Evolutionary conservation across 2,888 invertebrate species (phyloP).

Genomic region (Ormyrus rosae): DNA sequence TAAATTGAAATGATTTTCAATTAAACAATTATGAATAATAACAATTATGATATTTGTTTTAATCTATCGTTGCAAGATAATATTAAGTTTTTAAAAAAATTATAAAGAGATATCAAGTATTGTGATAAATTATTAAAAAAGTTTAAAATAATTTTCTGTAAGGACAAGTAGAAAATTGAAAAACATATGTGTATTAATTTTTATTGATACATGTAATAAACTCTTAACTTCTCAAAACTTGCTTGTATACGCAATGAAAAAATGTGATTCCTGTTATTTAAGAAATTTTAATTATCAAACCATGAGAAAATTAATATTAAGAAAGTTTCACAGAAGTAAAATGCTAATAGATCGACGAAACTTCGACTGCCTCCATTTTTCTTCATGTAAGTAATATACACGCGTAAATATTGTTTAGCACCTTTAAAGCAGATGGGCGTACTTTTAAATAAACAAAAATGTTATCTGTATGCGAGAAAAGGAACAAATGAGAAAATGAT

Average conservation of each 20-base stretch:
- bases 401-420: not conserved
- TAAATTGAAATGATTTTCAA: too few relatives aligned
- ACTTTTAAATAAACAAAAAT: conserved; percentile 17
- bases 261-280: conserved; percentile 21
- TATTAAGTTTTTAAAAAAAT: not conserved
- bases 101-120: not conserved
- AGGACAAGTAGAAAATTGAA: conserved; percentile 20
- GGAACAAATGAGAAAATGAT: conserved; percentile 17
- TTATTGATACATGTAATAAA: conserved; percentile 26
- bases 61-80: too few relatives aligned
- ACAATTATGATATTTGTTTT: not conserved
- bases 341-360: conserved; percentile 12
- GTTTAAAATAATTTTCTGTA: conserved; percentile 43
- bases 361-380: conserved; percentile 35
- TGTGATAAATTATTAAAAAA: not conserved
- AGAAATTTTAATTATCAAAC: conserved; percentile 23
- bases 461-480: conserved; percentile 5
- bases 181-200: not conserved
- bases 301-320: conserved; percentile 13
- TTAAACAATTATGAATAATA: too few relatives aligned
- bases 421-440: not conserved
- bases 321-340: not conserved
- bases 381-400: conserved; percentile 19
- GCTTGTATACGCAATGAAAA: conserved; percentile 14
- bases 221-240: conserved; percentile 29